Evolutionary conservation across 1,140 invertebrate genomes (phyloP).

Genomic region (Hormaphis cornu): DNA sequence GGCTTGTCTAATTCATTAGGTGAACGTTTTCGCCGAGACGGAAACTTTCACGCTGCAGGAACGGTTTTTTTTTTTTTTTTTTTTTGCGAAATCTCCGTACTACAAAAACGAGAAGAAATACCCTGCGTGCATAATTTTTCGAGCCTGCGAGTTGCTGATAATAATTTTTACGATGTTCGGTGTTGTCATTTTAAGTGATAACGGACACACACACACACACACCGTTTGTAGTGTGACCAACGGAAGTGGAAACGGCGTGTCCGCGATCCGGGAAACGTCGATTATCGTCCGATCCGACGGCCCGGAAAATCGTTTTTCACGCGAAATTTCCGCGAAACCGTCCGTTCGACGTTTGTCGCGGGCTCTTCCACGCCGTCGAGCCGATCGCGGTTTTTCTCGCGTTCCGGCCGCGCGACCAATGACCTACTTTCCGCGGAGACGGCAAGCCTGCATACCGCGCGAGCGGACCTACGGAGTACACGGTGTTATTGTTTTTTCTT

Average conservation of each 20-base stretch:
- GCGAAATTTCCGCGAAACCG: not conserved
- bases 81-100: not conserved
- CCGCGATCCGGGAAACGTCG: not conserved
- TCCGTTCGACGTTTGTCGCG: not conserved
- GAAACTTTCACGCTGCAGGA: too few relatives aligned
- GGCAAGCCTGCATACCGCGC: not conserved
- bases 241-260: not conserved
- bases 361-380: not conserved
- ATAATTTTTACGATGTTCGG: too few relatives aligned
- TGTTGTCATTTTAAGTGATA: too few relatives aligned
- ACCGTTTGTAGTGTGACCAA: slow-evolving; percentile 7
- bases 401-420: not conserved
- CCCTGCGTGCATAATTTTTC: too few relatives aligned
- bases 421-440: slow-evolving; percentile 19
- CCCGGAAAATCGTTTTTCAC: not conserved
- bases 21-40: too few relatives aligned
- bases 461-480: slow-evolving; percentile 17
- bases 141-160: too few relatives aligned
- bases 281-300: not conserved
- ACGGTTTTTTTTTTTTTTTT: too few relatives aligned
- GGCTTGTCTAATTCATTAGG: not conserved
- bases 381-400: not conserved
- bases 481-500: slow-evolving; percentile 13
- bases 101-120: too few relatives aligned
- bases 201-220: too few relatives aligned